A percentile compares a stretch with the other conserved stretches of the same genome.
Evolutionary conservation across 2,113 vertebrate genomes (phyloP).

Genomic region (Grammomys surdaster): DNA sequence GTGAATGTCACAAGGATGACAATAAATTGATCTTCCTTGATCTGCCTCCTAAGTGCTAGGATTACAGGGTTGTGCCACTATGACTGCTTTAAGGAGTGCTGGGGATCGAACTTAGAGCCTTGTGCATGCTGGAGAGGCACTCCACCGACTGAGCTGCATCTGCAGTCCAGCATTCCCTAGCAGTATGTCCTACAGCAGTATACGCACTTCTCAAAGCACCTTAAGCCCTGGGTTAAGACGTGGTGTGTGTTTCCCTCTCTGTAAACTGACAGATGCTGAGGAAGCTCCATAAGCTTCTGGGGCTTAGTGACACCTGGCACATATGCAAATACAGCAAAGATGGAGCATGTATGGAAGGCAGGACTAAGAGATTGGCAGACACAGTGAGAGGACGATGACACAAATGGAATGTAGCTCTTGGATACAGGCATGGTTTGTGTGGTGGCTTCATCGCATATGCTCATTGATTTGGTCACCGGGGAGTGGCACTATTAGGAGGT

Average conservation of each 20-base stretch:
- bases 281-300: neutral
- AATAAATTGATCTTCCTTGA: neutral
- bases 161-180: neutral
- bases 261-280: neutral
- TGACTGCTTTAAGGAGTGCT: neutral
- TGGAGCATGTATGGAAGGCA: accelerated
- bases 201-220: neutral
- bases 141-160: neutral
- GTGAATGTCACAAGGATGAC: neutral
- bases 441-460: too few species aligned
- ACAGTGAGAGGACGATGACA: accelerated
- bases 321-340: neutral
- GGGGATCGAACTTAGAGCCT: neutral
- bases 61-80: too few species aligned
- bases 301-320: too few species aligned
- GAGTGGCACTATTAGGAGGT: neutral
- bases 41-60: neutral
- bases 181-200: neutral
- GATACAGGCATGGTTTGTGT: accelerated
- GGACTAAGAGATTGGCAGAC: neutral
- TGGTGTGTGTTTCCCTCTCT: accelerated
- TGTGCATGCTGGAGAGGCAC: neutral
- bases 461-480: neutral
- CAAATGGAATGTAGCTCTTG: neutral
- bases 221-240: accelerated